phyloP scores from a whole-genome alignment of 92 coral and sea anemone genomes.

The Zoanthus sansibaricus region DNA sequence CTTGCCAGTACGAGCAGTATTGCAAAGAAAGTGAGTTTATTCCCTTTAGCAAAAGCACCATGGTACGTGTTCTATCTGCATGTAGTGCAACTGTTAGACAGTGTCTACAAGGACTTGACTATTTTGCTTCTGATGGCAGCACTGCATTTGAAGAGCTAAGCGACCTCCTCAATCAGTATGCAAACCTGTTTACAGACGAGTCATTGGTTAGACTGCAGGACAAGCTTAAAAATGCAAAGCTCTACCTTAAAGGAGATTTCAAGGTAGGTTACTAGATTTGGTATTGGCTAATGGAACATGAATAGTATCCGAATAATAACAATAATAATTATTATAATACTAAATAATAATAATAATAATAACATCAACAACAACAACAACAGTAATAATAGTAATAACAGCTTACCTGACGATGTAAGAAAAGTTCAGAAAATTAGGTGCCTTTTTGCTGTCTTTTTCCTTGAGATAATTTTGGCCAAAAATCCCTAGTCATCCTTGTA shows the following conservation, averaged over 20 bases:
- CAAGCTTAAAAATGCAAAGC: constrained; percentile 38
- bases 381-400: background rate
- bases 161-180: constrained; percentile 27
- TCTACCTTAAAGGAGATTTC: constrained; percentile 49
- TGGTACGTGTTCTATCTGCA: constrained; percentile 45
- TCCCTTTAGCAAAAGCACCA: constrained; percentile 56
- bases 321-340: too few species aligned
- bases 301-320: background rate
- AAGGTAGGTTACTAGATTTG: background rate
- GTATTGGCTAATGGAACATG: background rate
- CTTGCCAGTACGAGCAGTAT: constrained; percentile 51
- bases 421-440: background rate
- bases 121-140: constrained; percentile 59
- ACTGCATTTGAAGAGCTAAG: constrained; percentile 57
- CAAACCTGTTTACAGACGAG: constrained; percentile 6
- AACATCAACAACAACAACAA: background rate
- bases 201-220: constrained; percentile 22
- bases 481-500: background rate
- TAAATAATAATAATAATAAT: background rate
- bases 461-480: background rate
- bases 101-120: constrained; percentile 63
- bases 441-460: background rate
- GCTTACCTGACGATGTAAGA: background rate
- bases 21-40: constrained; percentile 57
- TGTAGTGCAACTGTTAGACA: constrained; percentile 58